Base-by-base conservation (phyloP, 2,888 invertebrate genomes). In the Atethmia centrago region DNA sequence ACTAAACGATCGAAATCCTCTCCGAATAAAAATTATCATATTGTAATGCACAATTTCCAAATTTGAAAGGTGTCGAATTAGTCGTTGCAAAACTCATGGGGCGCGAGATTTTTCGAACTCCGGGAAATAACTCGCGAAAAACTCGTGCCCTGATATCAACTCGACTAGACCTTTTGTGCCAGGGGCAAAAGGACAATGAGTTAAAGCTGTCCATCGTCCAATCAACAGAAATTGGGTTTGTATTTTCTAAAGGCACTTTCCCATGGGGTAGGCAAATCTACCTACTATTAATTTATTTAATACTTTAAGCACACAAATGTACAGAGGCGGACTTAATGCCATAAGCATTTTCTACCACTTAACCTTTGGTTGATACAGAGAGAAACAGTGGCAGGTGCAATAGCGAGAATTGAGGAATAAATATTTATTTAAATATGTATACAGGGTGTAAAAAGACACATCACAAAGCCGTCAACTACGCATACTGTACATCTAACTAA, bases 141-240 rank as follows among this genome's bases (percentile, higher is more conserved):
- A 31, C 5, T 65, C n/a, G 5, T 42, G 12, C 12, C 21, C 21
- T 45, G n/a, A 47, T 69, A 25, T 69, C 75, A 62, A 69, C 42
- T 55, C 9, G 31, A 61, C 45, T 40, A 31, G 61, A 25, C 68
- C 47, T 55, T 75, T 68, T 69, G 53, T 53, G 53, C 47, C 47
- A 55, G n/a, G 61, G 68, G 77, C 31, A 5, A 21, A 36, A 12
- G 47, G 25, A 76, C 59, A 55, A 61, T 16, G 47, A 47, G 28
- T 55, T 19, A 31, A 76, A 49, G 31, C 31, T 36, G 49, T 31
- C 53, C 49, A 45, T 75, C 75, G 75, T 75, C 2, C 56, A 76
- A 69, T 49, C 47, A 76, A 76, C 31, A 31, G 69, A 55, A 53
- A 61, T 62, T 21, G 58, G 21, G 49, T 55, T 61, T 49, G 21